Percentiles rank a stretch among this genome's conserved stretches.
Evolutionary conservation across 2,888 invertebrate genomes (phyloP).

Genomic region (Melieria picta): DNA sequence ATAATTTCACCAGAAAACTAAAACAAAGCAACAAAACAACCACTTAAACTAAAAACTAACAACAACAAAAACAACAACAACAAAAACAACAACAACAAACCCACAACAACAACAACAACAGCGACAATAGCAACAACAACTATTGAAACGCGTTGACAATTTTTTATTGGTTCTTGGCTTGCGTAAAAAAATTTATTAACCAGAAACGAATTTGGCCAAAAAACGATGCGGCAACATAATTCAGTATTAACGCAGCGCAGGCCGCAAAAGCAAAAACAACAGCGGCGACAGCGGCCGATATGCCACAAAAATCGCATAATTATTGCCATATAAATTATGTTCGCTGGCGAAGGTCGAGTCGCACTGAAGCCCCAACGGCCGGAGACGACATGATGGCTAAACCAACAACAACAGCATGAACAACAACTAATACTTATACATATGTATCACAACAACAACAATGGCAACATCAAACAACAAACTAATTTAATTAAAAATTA

Average conservation of each 20-base stretch:
- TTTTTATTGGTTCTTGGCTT: not conserved
- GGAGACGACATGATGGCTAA: too few species aligned
- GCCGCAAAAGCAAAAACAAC: not conserved
- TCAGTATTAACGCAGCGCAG: constrained; percentile 1
- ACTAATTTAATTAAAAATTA: constrained; percentile 4
- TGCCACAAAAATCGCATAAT: constrained; percentile 9
- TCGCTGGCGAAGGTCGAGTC: not conserved
- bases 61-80: not conserved
- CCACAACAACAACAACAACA: not conserved
- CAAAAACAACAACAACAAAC: not conserved
- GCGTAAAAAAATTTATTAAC: constrained; percentile 11
- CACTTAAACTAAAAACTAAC: too few species aligned
- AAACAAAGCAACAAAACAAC: too few species aligned
- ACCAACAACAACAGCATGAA: too few species aligned
- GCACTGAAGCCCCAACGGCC: too few species aligned
- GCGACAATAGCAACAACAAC: not conserved
- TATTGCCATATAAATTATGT: constrained; percentile 15
- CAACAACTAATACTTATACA: too few species aligned
- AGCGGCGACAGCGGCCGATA: not conserved
- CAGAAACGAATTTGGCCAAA: not conserved
- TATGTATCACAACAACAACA: too few species aligned
- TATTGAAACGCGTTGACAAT: not conserved
- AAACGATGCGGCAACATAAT: not conserved
- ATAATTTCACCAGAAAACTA: too few species aligned
- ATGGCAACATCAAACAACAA: not conserved